Base-by-base conservation (phyloP, 2,113 vertebrate species). In the Sapajus apella region DNA sequence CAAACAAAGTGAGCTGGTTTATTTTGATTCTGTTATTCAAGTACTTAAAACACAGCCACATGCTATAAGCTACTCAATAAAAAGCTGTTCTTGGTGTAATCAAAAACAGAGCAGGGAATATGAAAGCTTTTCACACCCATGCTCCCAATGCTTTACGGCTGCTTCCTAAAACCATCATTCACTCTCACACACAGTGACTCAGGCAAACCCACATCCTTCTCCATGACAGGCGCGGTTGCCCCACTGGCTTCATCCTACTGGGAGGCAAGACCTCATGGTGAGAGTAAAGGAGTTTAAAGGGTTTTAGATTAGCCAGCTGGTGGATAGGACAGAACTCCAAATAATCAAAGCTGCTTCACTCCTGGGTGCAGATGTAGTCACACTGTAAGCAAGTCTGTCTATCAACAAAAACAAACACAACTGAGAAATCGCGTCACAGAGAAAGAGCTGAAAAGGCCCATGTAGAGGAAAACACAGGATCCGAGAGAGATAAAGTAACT, bases 21-120 rank as follows among this genome's bases (percentile, higher is more conserved):
- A 88, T 82, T 95, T 94, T 93, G 37, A 93, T 61, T 56, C 18
- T 61, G 40, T 27, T 75, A 76, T 87, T 87, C 40, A 37, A 81
- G 81, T 87, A 50, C 64, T 92, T 90, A 96, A 92, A 87, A 79
- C 68, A 61, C 32, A 50, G 23, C 30, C 64, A 87, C 72, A 43
- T 1, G 2, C 30, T 86, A 32, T 88, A 88, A 73, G 61, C 79
- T 80, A 77, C 47, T 97, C 50, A 58, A 80, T 97, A 86, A 91
- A 94, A 96, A 81, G 16, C 50, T 68, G 37, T 84, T 52, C 76
- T 73, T 32, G 1, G 37, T 94, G 30, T 94, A 81, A 77, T 77
- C 43, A 95, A 76, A 89, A 47, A 85, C 23, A 87, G 45, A 88
- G 70, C 76, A 81, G 64, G 56, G 79, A 64, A 40, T 32, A 23